Evolutionary conservation across 2,888 invertebrate genomes (phyloP).

Genomic region (Abscondita cerata): DNA sequence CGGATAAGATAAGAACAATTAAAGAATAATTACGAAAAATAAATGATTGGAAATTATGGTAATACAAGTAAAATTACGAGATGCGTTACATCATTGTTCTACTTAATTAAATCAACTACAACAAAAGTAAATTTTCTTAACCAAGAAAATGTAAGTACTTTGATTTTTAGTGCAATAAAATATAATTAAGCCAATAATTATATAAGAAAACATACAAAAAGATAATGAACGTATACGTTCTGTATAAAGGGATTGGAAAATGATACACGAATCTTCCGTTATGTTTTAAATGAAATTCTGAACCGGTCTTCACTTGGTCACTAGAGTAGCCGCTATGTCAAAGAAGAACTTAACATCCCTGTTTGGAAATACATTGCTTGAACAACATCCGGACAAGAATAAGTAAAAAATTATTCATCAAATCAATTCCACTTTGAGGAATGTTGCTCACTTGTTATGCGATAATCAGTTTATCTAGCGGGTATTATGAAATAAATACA

Average conservation of each 20-base stretch:
- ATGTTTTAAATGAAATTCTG: slow-evolving; percentile 26
- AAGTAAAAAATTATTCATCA: not conserved
- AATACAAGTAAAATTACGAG: too few species aligned
- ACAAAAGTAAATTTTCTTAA: too few species aligned
- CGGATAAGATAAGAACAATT: too few species aligned
- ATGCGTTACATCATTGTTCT: too few species aligned
- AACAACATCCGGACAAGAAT: slow-evolving; percentile 14
- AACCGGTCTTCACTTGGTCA: slow-evolving; percentile 42
- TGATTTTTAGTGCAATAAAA: too few species aligned
- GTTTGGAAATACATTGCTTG: slow-evolving; percentile 17
- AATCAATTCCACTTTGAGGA: not conserved
- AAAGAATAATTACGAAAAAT: too few species aligned
- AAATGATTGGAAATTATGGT: too few species aligned
- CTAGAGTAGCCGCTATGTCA: slow-evolving; percentile 39
- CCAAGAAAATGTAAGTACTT: too few species aligned
- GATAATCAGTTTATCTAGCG: too few species aligned
- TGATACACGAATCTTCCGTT: slow-evolving; percentile 27
- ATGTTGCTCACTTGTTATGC: too few species aligned
- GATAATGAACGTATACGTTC: not conserved
- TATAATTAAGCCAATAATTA: not conserved
- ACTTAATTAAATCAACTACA: too few species aligned
- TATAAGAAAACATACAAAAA: slow-evolving; percentile 4
- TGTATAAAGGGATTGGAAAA: slow-evolving; percentile 24
- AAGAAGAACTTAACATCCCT: slow-evolving; percentile 21
- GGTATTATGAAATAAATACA: too few species aligned